Evolutionary conservation across 2,888 invertebrate species (phyloP), one percentile per base, ranked within the genome.

Genomic region (Cyclophora albipunctata): DNA sequence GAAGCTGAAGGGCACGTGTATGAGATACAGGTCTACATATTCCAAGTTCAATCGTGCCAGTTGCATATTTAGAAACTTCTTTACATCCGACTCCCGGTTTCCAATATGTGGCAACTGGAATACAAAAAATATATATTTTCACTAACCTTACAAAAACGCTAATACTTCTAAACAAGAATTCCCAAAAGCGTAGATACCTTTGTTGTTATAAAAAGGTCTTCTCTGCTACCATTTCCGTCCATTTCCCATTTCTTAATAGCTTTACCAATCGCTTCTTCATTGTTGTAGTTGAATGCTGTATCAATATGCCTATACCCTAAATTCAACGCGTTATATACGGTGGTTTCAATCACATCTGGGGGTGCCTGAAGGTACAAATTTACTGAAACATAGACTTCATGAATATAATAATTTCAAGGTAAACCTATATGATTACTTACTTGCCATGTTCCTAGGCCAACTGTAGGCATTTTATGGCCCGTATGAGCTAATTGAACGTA

Each of bases 261-360:
- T 50, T 84, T 88, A 3, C 95, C 95, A 58, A 95, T 93, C 2
- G 92, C 90, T 58, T 92, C 92, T 77, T 95, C 95, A 64, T 94
- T 95, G 57, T 92, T 91, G 67, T 95, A 95, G 80, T 93, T 93
- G 69, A 92, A 93, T 35, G 95, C 95, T 6, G 95, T 95, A 71
- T 95, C 95, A 59, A 93, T 93, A 60, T 94, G 94, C 58, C 93
- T 90, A 67, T 95, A 95, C 35, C 95, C 95, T 57, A 84, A 78
- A 46, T 93, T 90, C 54, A 95, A 76, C 34, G 95, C 94, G 49
- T 84, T 84, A 48, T 89, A 84, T 0, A 95, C 90, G 5, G 91
- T 91, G 6, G 78, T 73, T 73, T 92, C 91, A 40, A 93, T 90
- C 60, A 93, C 92, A 57, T 92, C 90, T 3, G 91, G 77, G 57